Base-by-base conservation (phyloP, 2,888 invertebrate genomes). In the Hirtodrosophila cameraria region DNA sequence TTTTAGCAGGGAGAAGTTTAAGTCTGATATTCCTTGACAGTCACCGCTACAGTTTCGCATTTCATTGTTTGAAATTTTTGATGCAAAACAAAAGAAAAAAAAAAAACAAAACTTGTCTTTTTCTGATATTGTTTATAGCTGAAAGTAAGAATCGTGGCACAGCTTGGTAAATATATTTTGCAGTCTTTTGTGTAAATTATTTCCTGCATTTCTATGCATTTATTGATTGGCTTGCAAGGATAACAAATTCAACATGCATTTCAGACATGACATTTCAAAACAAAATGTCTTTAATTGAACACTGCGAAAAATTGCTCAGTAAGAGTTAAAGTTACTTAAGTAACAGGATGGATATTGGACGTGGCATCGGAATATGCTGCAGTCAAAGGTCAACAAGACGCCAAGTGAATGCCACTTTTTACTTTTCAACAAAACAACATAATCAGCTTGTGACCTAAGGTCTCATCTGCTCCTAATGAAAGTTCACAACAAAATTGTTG, bases 171-270 rank as follows among this genome's bases (percentile, higher is more conserved):
- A 54, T 53, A 16, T 38, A 30, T 38, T 30, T 54, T 41, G 27
- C 20, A 23, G 30, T 41, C 49, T 60, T 59, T 65, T 62, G 39
- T 79, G 45, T 48, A 60, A 70, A 67, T 83, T 59, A 73, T 71
- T 73, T 70, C 23, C 53, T 41, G 45, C 43, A 66, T 60, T 80
- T 57, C 41, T 57, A 63, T 59, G 46, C 63, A 70, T 73, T 76
- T 77, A 80, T 74, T 83, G 81, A 77, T 73, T 78, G 76, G 18
- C 43, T 65, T 57, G 25, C 12, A 38, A 41, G 23, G 23, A 45
- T 13, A 57, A 55, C n/a, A n/a, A 60, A 54, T 58, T 30, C 9
- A 16, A 42, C 30, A 38, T 42, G 23, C 55, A 41, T 11, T 7
- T 15, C 2, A 25, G 8, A 31, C 23, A 20, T 20, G 7, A 25